A percentile compares a stretch with the other conserved stretches of the same genome.
phyloP scores from a whole-genome alignment of 2,113 vertebrate genomes.

The Dicerorhinus sumatrensis region DNA sequence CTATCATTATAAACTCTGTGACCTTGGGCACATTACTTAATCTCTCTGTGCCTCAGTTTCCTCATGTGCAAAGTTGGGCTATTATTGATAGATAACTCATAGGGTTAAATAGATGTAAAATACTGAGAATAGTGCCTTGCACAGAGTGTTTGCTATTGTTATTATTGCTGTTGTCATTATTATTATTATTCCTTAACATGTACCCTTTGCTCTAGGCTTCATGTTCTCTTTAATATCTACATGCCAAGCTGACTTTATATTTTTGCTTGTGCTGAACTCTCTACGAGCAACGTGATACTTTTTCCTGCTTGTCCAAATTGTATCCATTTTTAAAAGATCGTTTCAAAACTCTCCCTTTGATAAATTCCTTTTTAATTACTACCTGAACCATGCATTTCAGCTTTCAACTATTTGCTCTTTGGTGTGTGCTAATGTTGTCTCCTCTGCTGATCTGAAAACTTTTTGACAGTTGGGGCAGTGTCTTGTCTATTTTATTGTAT shows the following conservation, averaged over 20 bases:
- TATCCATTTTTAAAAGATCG: not conserved
- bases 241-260: not conserved
- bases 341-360: conserved; percentile 41
- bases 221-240: not conserved
- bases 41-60: not conserved
- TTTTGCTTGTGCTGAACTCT: not conserved
- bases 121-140: not conserved
- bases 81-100: not conserved
- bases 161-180: not conserved
- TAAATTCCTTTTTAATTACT: conserved; percentile 39
- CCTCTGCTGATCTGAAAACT: not conserved
- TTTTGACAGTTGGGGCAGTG: not conserved
- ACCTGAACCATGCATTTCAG: not conserved
- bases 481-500: not conserved
- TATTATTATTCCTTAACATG: not conserved
- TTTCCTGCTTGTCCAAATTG: not conserved
- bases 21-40: not conserved
- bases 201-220: not conserved
- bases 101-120: not conserved
- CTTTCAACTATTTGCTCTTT: not conserved
- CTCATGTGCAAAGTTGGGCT: not conserved
- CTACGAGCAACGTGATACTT: not conserved
- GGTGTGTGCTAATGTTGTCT: not conserved
- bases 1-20: not conserved
- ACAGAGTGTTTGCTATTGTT: not conserved